Base-by-base conservation (phyloP, 2,797 vertebrate species). In the Peromyscus nudipes region DNA sequence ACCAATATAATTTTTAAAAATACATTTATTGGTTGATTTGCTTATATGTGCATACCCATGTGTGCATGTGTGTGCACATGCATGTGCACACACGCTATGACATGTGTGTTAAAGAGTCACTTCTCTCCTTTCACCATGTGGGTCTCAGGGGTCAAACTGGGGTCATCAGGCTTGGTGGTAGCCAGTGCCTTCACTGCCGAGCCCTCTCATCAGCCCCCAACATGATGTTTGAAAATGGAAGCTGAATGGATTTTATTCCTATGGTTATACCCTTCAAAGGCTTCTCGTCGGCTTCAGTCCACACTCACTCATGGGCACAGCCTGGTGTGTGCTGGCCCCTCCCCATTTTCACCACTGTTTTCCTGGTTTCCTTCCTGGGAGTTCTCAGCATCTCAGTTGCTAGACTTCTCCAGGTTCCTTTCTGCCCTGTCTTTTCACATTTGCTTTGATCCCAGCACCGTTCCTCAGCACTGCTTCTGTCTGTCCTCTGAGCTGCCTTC, bases 1-100 rank as follows among this genome's bases (percentile, higher is more conserved):
- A 86, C 55, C 40, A 90, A 88, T 4, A 57, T 23, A 34, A 57
- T 80, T 46, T 86, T 96, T 90, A 67, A 69, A 69, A 83, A 25
- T 86, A 92, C 73, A 76, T 69, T 37, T 69, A 69, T 57, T 29
- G 27, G 80, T 90, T 52, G 34, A 69, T 67, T 67, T 34, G 34
- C 62, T 0, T 55, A n/a, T 5, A 13, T 62, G 55, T 62, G n/a
- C 46, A 40, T 21, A 13, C 0, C 5, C 5, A 6, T 5, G 16
- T 57, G 67, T 82, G 57, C 25, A 13, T 65, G 4, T 86, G 46
- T 52, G 83, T n/a, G 6, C 12, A 19, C 8, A 43, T 34, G 27
- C 31, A 49, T 27, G 31, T 46, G 31, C 16, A 31, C 23, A 31
- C 31, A 55, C 0, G 4, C 43, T 86, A 46, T 49, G 60, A 19